Conservation (phyloP, 1,140 invertebrate species). For the Ctenoplectra terminalis region DNA sequence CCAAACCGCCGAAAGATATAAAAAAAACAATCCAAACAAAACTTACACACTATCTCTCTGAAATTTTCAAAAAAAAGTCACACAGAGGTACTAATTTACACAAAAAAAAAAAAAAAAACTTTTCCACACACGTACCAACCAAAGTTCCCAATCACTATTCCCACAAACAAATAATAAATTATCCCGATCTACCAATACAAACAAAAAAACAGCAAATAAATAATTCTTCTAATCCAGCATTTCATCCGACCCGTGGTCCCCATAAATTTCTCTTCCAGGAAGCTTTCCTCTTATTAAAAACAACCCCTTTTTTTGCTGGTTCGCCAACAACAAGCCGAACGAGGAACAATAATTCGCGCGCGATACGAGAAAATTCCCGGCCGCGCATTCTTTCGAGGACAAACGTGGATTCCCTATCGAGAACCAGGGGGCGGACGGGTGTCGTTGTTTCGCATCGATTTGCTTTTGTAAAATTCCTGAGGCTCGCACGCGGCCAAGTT, state of each 20-base stretch:
- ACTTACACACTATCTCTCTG: too few relatives aligned
- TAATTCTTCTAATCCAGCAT: not conserved
- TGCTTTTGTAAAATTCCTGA: conserved; percentile 47
- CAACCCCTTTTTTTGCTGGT: not conserved
- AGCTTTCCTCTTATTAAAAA: not conserved
- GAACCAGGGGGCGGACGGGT: not conserved
- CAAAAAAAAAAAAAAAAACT: too few relatives aligned
- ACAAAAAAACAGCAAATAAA: too few relatives aligned
- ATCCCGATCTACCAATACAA: too few relatives aligned
- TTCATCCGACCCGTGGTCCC: not conserved
- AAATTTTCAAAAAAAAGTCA: too few relatives aligned
- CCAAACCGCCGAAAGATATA: too few relatives aligned
- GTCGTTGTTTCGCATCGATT: conserved; percentile 22
- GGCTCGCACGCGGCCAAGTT: not conserved
- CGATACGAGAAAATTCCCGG: conserved; percentile 1
- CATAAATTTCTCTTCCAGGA: not conserved
- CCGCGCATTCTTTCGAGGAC: not conserved
- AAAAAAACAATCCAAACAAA: too few relatives aligned
- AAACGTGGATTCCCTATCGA: conserved; percentile 9
- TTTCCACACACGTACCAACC: too few relatives aligned
- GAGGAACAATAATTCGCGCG: conserved; percentile 20
- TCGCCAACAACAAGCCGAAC: not conserved
- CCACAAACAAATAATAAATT: too few relatives aligned
- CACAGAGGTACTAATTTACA: too few relatives aligned
- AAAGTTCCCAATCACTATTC: too few relatives aligned